Evolutionary conservation across 92 coral and sea anemone species (phyloP).

Genomic region (Micromussa lordhowensis): DNA sequence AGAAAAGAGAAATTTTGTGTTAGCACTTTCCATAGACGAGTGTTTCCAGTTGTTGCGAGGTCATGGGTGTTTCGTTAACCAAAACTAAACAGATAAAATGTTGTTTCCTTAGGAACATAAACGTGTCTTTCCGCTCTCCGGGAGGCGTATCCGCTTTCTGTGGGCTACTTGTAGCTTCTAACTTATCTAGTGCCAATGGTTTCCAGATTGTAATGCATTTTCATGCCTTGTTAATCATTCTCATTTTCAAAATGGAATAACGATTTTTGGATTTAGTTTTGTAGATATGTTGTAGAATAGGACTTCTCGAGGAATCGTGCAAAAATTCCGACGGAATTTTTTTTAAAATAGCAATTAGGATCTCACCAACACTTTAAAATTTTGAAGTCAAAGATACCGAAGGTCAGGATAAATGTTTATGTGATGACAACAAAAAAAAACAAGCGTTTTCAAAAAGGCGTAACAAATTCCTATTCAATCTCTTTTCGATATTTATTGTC

Average conservation of each 20-base stretch:
- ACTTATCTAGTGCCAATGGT: background rate
- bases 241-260: background rate
- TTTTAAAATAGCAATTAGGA: background rate
- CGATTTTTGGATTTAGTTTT: background rate
- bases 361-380: no score
- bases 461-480: background rate
- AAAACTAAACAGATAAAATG: background rate
- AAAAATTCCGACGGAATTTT: background rate
- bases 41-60: background rate
- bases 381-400: no score
- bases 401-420: background rate
- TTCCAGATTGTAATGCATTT: background rate
- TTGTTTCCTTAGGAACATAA: background rate
- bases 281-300: background rate
- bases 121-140: background rate
- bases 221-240: background rate
- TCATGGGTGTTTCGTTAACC: background rate
- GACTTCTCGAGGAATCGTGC: background rate
- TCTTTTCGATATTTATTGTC: background rate
- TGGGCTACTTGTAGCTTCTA: background rate
- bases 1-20: background rate
- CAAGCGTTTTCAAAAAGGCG: background rate
- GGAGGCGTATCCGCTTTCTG: background rate
- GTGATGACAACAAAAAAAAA: background rate
- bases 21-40: background rate